These are phyloP conservation scores for Xylocopa sonorina DNA, from an alignment of 1,140 invertebrate species.

Conservation along the genomic window DNA sequence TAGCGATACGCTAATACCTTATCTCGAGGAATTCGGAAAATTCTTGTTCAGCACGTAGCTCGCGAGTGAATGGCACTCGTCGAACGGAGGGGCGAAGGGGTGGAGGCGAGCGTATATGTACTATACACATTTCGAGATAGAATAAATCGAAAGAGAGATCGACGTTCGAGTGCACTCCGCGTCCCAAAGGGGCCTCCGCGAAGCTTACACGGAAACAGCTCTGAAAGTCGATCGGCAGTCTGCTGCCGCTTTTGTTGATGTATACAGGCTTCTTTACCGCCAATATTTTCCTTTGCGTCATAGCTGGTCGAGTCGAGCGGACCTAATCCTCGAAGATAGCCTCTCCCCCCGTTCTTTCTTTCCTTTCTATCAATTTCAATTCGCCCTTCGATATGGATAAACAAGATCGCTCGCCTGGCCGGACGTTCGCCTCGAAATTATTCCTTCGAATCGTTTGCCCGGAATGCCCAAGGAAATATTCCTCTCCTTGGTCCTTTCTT, in stretches of 20 bases:
- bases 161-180: conserved; percentile 30
- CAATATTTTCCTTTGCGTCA: conserved; percentile 50
- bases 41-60: background rate
- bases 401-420: conserved; percentile 33
- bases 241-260: conserved; percentile 48
- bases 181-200: conserved; percentile 40
- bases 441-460: conserved; percentile 6
- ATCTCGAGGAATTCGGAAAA: conserved; percentile 5
- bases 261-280: conserved; percentile 30
- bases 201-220: conserved; percentile 50
- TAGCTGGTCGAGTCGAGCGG: conserved; percentile 1
- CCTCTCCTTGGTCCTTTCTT: background rate
- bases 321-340: conserved; percentile 48
- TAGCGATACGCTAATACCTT: background rate
- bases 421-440: conserved; percentile 32
- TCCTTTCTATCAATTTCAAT: conserved; percentile 53
- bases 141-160: conserved; percentile 53
- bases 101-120: background rate
- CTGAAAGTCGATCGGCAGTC: conserved; percentile 50
- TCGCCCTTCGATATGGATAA: conserved; percentile 43
- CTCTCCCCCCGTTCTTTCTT: background rate
- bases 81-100: no score
- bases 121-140: conserved; percentile 40
- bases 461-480: conserved; percentile 25
- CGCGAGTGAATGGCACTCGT: background rate